Base-by-base conservation (phyloP, 2,888 invertebrate genomes). In the Globia sparganii region DNA sequence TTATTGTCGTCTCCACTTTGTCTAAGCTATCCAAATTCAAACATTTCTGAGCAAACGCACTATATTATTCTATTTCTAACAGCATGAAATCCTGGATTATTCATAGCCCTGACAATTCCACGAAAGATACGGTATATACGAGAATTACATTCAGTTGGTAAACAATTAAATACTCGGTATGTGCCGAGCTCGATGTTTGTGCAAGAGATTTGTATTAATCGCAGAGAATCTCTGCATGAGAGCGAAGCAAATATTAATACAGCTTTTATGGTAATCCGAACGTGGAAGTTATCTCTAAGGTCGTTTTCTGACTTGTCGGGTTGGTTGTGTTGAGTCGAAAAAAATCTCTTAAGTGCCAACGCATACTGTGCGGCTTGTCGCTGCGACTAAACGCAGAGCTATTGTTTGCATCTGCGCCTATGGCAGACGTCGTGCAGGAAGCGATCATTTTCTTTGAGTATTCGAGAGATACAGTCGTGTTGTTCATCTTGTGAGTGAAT, bases 181-280 rank as follows among this genome's bases (percentile, higher is more conserved):
- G 49, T 62, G 66, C 61, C 4, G 49, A 71, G 71, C 77, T 49
- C 34, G 28, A 61, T 80, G 82, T 80, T 80, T 80, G 82, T 62
- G 77, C 49, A 67, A 62, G 80, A 74, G 78, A 79, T 80, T 81
- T 79, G 78, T 78, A 66, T 75, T 64, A 79, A 79, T 79, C 79
- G 49, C 68, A n/a, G 67, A 43, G 46, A 68, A 80, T 58, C 62
- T 80, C 18, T 64, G 68, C 66, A 65, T 43, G 58, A 68, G 81
- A 58, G 59, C 68, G 56, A 64, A 75, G 68, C 49, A 79, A 80
- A 79, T 79, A 79, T 79, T 79, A 75, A 75, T 80, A 68, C 58
- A 68, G 78, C 73, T 77, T 73, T 65, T 74, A 72, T 71, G 75
- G 49, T 75, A 80, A 80, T 80, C 49, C 43, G 11, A 75, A 75